Evolutionary conservation across 2,797 vertebrate genomes (phyloP).

Genomic region (Malacoraja senta): DNA sequence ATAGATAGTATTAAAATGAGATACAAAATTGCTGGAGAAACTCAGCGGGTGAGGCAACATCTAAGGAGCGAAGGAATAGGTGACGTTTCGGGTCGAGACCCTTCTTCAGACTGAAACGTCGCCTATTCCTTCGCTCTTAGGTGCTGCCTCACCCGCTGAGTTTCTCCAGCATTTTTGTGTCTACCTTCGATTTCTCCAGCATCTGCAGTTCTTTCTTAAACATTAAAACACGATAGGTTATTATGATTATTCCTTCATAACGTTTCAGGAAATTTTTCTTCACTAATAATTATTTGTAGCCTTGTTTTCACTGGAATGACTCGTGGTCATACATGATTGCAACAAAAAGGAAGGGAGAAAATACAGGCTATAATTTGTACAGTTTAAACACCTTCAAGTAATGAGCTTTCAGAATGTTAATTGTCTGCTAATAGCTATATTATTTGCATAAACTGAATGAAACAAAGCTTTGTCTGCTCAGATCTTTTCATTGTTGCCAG

Average conservation of each 20-base stretch:
- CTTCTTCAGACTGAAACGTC: too few relatives aligned
- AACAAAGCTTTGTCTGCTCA: constrained; percentile 41
- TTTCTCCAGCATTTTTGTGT: too few relatives aligned
- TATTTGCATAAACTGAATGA: constrained; percentile 43
- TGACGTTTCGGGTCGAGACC: too few relatives aligned
- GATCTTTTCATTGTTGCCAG: constrained; percentile 41
- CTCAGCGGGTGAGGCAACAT: too few relatives aligned
- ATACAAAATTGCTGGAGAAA: too few relatives aligned
- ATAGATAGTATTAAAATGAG: constrained; percentile 10
- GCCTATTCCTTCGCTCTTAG: too few relatives aligned
- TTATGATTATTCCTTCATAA: neutral
- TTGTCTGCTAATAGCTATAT: constrained; percentile 39
- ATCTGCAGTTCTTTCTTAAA: too few relatives aligned
- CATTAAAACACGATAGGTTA: neutral
- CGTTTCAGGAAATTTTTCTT: constrained; percentile 4
- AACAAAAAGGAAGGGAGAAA: neutral
- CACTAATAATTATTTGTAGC: neutral
- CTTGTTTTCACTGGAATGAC: neutral
- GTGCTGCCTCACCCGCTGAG: too few relatives aligned
- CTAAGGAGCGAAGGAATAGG: too few relatives aligned
- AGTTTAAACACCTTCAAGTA: constrained; percentile 33
- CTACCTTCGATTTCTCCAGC: too few relatives aligned
- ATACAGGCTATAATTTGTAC: constrained; percentile 12
- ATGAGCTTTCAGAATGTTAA: constrained; percentile 30
- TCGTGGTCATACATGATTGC: neutral